Evolutionary conservation across 2,113 vertebrate species (phyloP).

Genomic region (Gopherus evgoodei): DNA sequence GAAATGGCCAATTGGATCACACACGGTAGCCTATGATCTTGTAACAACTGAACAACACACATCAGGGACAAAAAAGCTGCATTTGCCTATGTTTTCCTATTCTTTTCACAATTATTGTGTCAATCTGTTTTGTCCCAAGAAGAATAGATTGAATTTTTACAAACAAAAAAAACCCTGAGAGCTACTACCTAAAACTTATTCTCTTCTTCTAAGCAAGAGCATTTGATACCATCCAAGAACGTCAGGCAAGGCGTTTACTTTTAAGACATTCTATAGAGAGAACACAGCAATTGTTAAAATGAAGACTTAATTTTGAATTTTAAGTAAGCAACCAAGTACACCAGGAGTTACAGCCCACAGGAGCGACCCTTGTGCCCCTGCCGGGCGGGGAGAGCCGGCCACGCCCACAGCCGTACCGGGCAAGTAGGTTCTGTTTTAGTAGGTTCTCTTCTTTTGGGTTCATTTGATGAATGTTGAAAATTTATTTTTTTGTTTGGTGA

Average conservation of each 20-base stretch:
- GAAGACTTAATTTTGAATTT: no score
- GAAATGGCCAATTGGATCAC: accelerated
- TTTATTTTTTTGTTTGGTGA: no score
- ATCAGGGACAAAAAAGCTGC: not conserved
- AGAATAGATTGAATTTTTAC: not conserved
- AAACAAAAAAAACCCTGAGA: no score
- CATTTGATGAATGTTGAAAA: no score
- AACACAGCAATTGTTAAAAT: no score
- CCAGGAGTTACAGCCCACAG: no score
- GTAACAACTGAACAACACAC: not conserved
- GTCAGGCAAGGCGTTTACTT: no score
- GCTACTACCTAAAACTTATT: not conserved
- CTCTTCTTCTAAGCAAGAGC: not conserved
- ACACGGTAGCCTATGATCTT: not conserved
- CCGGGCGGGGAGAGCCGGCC: no score
- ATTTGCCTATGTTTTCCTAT: not conserved
- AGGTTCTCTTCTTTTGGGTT: no score
- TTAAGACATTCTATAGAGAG: no score
- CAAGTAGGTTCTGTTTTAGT: no score
- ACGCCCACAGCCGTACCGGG: no score
- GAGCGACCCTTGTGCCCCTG: not conserved
- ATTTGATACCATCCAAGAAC: not conserved
- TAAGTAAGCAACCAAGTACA: accelerated
- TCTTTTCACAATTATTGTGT: not conserved
- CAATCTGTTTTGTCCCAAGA: not conserved